Evolutionary conservation across 2,888 invertebrate species (phyloP).

Genomic region (Brachypterus glaber): DNA sequence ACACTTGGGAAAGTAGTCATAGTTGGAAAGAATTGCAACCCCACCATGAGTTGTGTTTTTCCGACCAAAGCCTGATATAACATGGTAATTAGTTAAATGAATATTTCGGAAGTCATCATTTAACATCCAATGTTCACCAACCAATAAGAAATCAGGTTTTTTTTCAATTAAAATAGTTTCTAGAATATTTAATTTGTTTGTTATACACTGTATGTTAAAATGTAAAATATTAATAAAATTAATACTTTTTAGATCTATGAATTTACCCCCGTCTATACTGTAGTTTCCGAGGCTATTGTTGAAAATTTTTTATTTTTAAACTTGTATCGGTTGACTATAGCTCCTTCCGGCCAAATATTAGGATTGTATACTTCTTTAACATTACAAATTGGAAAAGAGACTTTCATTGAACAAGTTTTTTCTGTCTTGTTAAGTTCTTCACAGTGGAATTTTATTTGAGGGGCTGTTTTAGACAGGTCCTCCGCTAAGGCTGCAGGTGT

Average conservation of each 20-base stretch:
- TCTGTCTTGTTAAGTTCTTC: conserved; percentile 5
- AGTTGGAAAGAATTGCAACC: not conserved
- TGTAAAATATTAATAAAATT: not conserved
- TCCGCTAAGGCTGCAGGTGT: conserved; percentile 3
- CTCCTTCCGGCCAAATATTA: conserved; percentile 8
- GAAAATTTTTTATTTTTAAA: too few species aligned
- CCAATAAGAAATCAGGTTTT: not conserved
- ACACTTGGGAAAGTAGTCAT: not conserved
- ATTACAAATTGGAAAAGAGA: conserved; percentile 8
- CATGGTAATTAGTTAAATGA: not conserved
- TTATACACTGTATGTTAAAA: conserved; percentile 3
- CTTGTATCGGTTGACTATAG: conserved; percentile 5
- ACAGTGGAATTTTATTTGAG: conserved; percentile 8
- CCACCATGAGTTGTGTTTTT: not conserved
- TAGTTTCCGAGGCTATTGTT: too few species aligned
- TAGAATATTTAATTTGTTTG: not conserved
- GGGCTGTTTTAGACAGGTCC: not conserved
- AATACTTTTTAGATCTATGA: not conserved
- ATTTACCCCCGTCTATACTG: not conserved
- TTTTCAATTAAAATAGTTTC: not conserved
- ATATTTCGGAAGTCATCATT: not conserved
- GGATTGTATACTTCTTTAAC: conserved; percentile 6
- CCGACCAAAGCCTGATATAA: not conserved
- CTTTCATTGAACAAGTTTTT: not conserved
- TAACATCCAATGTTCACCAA: conserved; percentile 3